Evolutionary conservation across 1,140 invertebrate species (phyloP), one percentile per base, ranked within the genome.

Genomic region (Brachionus plicatilis): DNA sequence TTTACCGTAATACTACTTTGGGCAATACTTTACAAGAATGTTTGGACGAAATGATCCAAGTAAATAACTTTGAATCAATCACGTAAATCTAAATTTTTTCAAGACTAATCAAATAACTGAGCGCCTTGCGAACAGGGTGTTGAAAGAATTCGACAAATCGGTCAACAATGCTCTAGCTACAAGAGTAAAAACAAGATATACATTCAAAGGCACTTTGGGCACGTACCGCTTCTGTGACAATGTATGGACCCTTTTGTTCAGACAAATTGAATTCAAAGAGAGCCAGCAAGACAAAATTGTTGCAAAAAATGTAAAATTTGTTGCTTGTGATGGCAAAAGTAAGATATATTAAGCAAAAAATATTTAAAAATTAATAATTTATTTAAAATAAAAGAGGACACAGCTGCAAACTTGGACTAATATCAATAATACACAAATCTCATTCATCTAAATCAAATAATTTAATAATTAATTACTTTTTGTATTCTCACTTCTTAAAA

Each of bases 221-320:
- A 99, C 97, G 0, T 99, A 99, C 89, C 92, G 97, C 87, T 99
- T 99, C 91, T 99, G 97, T 92, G 97, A 99, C 91, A 99, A 99
- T 92, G 97, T 99, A 0, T 99, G 97, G 97, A 99, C 97, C n/a
- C 98, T 99, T 88, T 95, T 99, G 91, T 91, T 99, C 85, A 96
- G 97, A 89, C 95, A 98, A 91, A 96, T 99, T 11, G 97, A 99
- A 89, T 98, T 99, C 88, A 92, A 95, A 85, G 97, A 99, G 91
- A 94, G 96, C 0, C 94, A 96, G 88, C 96, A 98, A 88, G 92
- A 97, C 83, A 94, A 95, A 11, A 94, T 94, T 90, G 95, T 98
- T 33, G 82, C 82, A 5, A 95, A 97, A 87, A 98, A 97, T 92
- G 95, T 99, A 3, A 99, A 99, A 92, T 98, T 99, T 89, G 97